Base-by-base conservation (phyloP, 2,888 invertebrate species). In the Synergus umbraculus region DNA sequence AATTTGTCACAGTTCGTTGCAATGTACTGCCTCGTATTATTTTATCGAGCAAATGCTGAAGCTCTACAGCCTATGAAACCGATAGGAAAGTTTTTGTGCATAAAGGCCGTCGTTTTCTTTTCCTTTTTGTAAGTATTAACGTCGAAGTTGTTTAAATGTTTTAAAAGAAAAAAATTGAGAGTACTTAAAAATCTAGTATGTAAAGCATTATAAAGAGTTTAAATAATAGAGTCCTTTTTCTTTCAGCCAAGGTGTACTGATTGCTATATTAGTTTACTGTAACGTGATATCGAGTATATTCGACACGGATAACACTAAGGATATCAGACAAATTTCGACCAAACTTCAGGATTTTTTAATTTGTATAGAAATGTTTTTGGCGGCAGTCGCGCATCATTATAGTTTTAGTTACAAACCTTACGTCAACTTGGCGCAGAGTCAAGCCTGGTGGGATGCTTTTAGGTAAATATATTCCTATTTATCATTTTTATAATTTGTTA, bases 361-460 rank as follows among this genome's bases (percentile, higher is more conserved):
- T 86, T 99, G 99, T 91, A 97, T 99, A 89, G 99, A 99, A 94
- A 99, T 99, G 99, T 98, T 98, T 91, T 92, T 98, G 87, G 98
- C 98, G 41, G 98, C 98, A 1, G 95, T 98, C 41, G 98, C 98
- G 0, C 98, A 99, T 92, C 97, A 98, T 92, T 98, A 97, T 92
- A 97, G 98, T 89, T 99, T 99, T 92, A 97, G 98, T n/a, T 97
- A 98, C 92, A 95, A 96, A 91, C 97, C 97, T 63, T 99, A 95
- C 90, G 94, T 96, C 87, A 95, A 90, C 87, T 85, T 90, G 63
- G 89, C 91, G 0, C 92, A 91, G 82, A 90, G 85, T 78, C 91
- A 92, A 76, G 92, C 92, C 2, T 92, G 92, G 92, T 92, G 92
- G 92, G 92, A 92, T 49, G 92, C 92, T 54, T 92, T 92, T 69